Conservation (phyloP, 2,113 vertebrate genomes). For the Felis chaus region DNA sequence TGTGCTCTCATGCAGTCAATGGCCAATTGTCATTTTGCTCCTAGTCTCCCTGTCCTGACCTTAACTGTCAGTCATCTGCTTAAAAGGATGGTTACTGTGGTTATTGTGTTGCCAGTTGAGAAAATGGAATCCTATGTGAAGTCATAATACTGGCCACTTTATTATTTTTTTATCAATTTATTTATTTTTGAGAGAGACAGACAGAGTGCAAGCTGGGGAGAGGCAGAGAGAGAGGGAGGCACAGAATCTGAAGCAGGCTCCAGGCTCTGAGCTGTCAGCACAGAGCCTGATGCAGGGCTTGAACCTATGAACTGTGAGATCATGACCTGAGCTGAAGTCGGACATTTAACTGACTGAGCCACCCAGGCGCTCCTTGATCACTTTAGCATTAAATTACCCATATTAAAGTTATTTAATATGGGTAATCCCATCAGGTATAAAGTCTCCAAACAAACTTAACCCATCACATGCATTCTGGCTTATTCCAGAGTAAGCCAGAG, state of each 20-base stretch:
- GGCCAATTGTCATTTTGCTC: background rate
- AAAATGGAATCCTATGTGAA: background rate
- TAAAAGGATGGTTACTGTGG: background rate
- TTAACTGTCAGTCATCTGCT: background rate
- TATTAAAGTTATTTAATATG: background rate
- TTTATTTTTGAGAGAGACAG: too few relatives aligned
- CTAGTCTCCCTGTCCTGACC: background rate
- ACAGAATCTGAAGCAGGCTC: too few relatives aligned
- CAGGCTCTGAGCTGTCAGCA: too few relatives aligned
- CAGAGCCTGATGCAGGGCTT: too few relatives aligned
- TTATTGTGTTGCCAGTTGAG: background rate
- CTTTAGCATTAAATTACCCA: background rate
- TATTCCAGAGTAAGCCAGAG: background rate
- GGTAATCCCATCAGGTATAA: background rate
- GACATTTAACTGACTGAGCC: too few relatives aligned
- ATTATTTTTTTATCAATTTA: background rate
- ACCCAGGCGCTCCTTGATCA: background rate
- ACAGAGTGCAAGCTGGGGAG: too few relatives aligned
- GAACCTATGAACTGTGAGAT: too few relatives aligned
- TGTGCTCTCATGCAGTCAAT: accelerated
- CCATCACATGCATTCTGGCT: background rate
- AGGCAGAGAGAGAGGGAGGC: too few relatives aligned
- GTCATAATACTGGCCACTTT: background rate
- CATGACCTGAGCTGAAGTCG: too few relatives aligned
- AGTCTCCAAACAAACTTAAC: background rate